Percentiles rank a stretch among this genome's conserved stretches.
Evolutionary conservation across 2,113 vertebrate species (phyloP).

Genomic region (Maccullochella peelii): DNA sequence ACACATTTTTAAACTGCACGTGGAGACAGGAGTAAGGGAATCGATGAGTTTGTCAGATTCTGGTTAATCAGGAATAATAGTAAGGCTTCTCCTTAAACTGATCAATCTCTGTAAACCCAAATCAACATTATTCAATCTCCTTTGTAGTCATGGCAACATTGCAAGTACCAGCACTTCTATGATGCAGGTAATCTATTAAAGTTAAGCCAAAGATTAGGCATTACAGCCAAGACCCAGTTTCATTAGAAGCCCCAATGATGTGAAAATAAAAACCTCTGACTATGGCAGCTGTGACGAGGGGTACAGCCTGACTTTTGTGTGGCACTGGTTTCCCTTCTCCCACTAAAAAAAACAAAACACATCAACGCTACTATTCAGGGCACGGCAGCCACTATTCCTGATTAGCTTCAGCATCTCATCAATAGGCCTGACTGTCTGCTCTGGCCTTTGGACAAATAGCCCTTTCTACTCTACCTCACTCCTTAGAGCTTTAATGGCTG

Average conservation of each 20-base stretch:
- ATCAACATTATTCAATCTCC: background rate
- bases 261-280: background rate
- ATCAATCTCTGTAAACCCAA: background rate
- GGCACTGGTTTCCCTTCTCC: constrained; percentile 29
- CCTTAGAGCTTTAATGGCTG: constrained; percentile 60
- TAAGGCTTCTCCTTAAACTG: background rate
- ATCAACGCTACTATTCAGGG: constrained; percentile 64
- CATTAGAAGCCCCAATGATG: constrained; percentile 9
- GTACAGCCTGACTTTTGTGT: constrained; percentile 46
- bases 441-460: constrained; percentile 69
- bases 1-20: background rate
- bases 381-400: constrained; percentile 54
- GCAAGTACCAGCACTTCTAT: background rate
- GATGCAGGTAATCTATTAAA: background rate
- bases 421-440: constrained; percentile 79
- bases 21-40: background rate
- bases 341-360: constrained; percentile 23
- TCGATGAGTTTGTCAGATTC: background rate
- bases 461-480: constrained; percentile 69
- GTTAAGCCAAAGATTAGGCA: background rate
- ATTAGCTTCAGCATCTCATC: constrained; percentile 77
- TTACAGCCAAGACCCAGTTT: background rate
- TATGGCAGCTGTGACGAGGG: background rate
- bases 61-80: background rate
- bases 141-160: background rate